phyloP scores from a whole-genome alignment of 23 tunicate species.

The Botrylloides violaceus region DNA sequence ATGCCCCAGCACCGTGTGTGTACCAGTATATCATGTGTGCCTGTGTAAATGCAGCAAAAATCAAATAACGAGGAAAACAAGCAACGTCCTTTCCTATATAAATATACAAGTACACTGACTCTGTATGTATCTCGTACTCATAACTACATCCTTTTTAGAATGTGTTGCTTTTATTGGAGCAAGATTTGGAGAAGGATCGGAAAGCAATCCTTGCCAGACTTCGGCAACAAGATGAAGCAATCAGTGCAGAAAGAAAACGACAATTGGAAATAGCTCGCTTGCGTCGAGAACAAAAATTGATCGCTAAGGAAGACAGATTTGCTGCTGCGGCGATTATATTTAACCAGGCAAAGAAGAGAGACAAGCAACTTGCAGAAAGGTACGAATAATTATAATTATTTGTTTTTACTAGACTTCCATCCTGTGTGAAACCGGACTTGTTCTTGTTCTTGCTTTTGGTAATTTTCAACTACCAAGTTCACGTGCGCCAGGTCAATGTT shows the following conservation, averaged over 20 bases:
- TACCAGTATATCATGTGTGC: no score
- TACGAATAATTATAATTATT: no score
- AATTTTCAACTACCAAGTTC: no score
- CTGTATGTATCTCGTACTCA: no score
- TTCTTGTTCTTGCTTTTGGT: background rate
- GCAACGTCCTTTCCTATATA: no score
- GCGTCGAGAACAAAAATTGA: conserved; percentile 57
- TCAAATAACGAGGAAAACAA: no score
- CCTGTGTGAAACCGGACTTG: no score
- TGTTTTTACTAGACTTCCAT: no score
- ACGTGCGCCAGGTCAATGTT: no score
- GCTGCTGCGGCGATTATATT: conserved; percentile 55
- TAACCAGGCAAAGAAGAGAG: conserved; percentile 61
- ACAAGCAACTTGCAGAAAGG: conserved; percentile 52
- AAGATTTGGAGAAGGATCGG: conserved; percentile 57
- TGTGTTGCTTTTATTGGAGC: conserved; percentile 65
- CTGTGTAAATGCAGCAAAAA: no score
- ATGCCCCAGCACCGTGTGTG: no score
- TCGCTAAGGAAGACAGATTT: conserved; percentile 65
- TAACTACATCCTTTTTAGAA: conserved; percentile 45
- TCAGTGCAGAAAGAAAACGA: conserved; percentile 66
- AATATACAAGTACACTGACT: no score
- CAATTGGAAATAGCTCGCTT: conserved; percentile 72
- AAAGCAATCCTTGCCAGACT: conserved; percentile 48
- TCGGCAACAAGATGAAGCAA: conserved; percentile 47